phyloP scores from a whole-genome alignment of 1,140 invertebrate genomes.

The Lepidurus couesii region DNA sequence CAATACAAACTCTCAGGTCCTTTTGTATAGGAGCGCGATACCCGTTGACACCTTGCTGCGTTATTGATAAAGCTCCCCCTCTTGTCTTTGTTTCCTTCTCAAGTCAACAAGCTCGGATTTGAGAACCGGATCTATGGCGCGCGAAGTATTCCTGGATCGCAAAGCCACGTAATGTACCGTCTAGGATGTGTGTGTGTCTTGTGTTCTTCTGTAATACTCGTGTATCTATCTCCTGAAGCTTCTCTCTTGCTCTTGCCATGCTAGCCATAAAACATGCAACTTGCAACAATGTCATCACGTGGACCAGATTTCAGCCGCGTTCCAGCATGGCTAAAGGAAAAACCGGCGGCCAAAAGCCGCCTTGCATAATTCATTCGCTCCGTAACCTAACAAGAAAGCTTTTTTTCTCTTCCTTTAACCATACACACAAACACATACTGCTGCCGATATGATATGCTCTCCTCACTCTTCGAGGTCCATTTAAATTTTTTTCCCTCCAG shows the following conservation, averaged over 20 bases:
- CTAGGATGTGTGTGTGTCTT: neutral
- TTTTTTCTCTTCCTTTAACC: neutral
- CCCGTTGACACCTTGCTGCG: neutral
- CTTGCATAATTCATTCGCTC: constrained; percentile 10
- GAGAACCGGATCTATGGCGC: neutral
- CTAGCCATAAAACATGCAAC: constrained; percentile 16
- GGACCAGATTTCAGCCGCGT: neutral
- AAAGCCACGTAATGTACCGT: neutral
- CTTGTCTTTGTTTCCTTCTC: neutral
- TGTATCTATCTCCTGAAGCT: too few relatives aligned
- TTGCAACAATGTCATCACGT: constrained; percentile 13
- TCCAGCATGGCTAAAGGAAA: neutral
- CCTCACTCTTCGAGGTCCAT: neutral
- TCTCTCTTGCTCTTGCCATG: neutral
- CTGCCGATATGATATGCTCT: constrained; percentile 1
- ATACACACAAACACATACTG: too few relatives aligned
- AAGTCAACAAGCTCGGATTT: neutral
- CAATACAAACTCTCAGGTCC: neutral
- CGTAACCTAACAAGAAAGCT: constrained; percentile 21
- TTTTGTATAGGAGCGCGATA: neutral
- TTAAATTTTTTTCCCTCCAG: neutral
- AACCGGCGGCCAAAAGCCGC: constrained; percentile 9
- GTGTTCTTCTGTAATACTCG: neutral
- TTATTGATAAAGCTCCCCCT: neutral
- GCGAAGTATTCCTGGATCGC: neutral